Evolutionary conservation across 1,140 invertebrate species (phyloP).

Genomic region (Drosophila varians): DNA sequence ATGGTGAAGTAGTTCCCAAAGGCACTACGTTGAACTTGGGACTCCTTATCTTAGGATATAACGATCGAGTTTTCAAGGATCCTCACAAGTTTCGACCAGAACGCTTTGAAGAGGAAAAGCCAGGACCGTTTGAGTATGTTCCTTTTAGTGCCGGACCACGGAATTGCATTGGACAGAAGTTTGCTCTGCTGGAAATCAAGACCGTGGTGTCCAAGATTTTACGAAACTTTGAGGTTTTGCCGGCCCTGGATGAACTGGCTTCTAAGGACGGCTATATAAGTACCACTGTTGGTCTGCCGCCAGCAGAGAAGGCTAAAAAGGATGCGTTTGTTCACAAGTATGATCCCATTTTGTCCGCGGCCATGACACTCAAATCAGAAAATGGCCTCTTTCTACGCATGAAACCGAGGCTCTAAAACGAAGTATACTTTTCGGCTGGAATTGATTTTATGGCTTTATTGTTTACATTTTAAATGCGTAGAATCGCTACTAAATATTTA

Average conservation of each 20-base stretch:
- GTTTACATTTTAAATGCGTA: background rate
- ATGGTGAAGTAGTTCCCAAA: conserved; percentile 58
- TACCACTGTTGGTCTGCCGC: conserved; percentile 49
- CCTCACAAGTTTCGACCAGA: conserved; percentile 91
- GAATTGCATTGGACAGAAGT: conserved; percentile 84
- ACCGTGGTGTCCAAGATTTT: conserved; percentile 83
- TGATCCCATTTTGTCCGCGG: conserved; percentile 65
- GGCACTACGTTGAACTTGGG: conserved; percentile 58
- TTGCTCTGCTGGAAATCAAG: conserved; percentile 84
- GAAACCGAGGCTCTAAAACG: conserved; percentile 20
- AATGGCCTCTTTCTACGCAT: conserved; percentile 70
- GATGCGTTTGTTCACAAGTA: conserved; percentile 60
- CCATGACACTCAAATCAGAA: conserved; percentile 70
- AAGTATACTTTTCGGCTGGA: conserved; percentile 8
- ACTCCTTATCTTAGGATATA: conserved; percentile 58
- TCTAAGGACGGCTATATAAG: conserved; percentile 62
- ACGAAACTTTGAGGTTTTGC: conserved; percentile 72
- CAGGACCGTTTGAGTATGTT: conserved; percentile 85
- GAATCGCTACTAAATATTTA: conserved; percentile 1
- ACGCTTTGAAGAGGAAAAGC: conserved; percentile 86
- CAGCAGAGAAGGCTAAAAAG: conserved; percentile 27
- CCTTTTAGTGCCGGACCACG: conserved; percentile 85
- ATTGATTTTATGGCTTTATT: background rate
- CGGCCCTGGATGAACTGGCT: conserved; percentile 63
- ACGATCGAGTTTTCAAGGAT: conserved; percentile 86